Evolutionary conservation across 2,888 invertebrate genomes (phyloP), one percentile per base, ranked within the genome.

Genomic region (Drosophila rellima): DNA sequence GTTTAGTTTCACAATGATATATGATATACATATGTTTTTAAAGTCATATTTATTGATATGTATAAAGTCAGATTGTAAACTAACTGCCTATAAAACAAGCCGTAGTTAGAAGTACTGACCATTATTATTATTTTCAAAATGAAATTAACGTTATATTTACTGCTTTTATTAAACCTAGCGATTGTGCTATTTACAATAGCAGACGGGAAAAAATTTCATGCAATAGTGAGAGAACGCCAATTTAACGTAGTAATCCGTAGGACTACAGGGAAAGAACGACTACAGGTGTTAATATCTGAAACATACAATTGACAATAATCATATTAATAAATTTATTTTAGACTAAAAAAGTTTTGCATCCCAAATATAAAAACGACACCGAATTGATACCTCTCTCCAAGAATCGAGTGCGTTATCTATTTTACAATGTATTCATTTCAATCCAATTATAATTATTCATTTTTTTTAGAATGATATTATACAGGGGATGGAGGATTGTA

Each of bases 281-380:
- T 15, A 5, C 15, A 23, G 5, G 45, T 45, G 5, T 13, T 23
- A 42, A 11, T 13, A 13, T 6, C 7, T 6, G 8, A 47, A 15
- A 17, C 17, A 6, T 37, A 11, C 1, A 37, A 26, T 37, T 11
- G 15, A 23, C 1, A 20, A 11, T 20, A n/a, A 17, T 23, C 2
- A 18, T 1, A 11, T 15, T 15, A 4, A 31, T 20, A 1, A 29
- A 26, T 23, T 20, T 5, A 6, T 59, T 59, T 44, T 13, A 64
- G 50, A 23, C n/a, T 33, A 35, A 35, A 3, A 60, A n/a, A 17
- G 13, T 0, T 7, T 4, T 23, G 29, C n/a, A 6, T 50, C 59
- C 35, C 1, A 17, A 3, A n/a, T 64, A 42, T 35, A 45, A 31
- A 17, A 50, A 60, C 1, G 44, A 60, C 17, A 42, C 29, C 2